Evolutionary conservation across 1,140 invertebrate species (phyloP), one percentile per base, ranked within the genome.

Genomic region (Elysia chlorotica): DNA sequence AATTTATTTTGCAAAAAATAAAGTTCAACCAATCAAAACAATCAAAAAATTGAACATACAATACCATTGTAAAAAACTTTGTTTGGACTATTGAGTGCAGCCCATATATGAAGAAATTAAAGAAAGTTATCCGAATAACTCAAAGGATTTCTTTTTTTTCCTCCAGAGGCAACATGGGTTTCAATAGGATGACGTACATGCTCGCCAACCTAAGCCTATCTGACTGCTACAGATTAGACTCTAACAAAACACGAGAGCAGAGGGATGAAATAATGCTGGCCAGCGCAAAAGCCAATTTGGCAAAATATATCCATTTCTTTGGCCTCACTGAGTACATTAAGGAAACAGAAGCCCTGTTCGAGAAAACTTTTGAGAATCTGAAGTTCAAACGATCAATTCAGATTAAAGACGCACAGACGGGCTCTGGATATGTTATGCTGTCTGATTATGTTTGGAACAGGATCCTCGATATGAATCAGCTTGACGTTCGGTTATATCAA

Each of bases 141-240:
- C n/a, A n/a, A n/a, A n/a, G n/a, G n/a, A n/a, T n/a, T n/a, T n/a
- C n/a, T n/a, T n/a, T n/a, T 48, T 56, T 56, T 54, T 56, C n/a
- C 17, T 53, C 33, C 59, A 71, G 69, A 63, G 92, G 93, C 81
- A 99, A 99, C 91, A 89, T 99, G 80, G 98, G 96, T 10, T 92
- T 92, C 79, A 99, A 99, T 88, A 90, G 97, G 71, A 96, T 99
- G 89, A 99, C 97, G 0, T 90, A 97, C 78, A 99, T 99, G 98
- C 86, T 99, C 73, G 95, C 97, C 0, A 83, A 87, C 71, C 88
- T 99, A 74, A 93, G 93, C 70, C 89, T 98, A 56, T 92, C 99
- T 28, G 95, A 96, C 63, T 99, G 97, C 88, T 99, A 99, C 88
- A 96, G 97, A 87, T 92, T 61, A 90, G 53, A 92, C 91, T 33